Evolutionary conservation across 2,888 invertebrate species (phyloP).

Genomic region (Lepas anatifera): DNA sequence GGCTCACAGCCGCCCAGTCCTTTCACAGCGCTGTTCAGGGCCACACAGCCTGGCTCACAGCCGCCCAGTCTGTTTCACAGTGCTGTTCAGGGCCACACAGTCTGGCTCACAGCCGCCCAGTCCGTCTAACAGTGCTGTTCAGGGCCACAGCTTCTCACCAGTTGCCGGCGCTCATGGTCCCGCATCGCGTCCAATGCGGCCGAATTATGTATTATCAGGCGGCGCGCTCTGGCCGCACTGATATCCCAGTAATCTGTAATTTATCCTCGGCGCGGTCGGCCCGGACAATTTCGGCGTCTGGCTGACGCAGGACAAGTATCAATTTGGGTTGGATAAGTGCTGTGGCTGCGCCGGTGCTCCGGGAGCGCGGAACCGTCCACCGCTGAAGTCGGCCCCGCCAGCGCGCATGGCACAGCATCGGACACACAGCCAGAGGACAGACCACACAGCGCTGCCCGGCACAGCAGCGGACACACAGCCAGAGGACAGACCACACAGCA

Average conservation of each 20-base stretch:
- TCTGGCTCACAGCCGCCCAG: too few species aligned
- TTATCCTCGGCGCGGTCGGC: slow-evolving; percentile 2
- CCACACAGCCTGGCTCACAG: too few species aligned
- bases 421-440: not conserved
- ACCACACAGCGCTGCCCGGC: not conserved
- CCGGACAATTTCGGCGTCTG: not conserved
- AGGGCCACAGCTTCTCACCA: too few species aligned
- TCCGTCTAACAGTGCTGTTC: too few species aligned
- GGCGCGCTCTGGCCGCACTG: not conserved
- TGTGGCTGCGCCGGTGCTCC: not conserved
- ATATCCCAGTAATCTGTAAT: not conserved
- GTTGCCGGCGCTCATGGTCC: not conserved
- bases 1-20: too few species aligned
- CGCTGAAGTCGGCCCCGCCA: not conserved
- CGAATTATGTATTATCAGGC: slow-evolving; percentile 9
- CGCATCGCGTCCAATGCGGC: not conserved
- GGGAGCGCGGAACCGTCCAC: not conserved
- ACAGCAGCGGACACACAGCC: not conserved
- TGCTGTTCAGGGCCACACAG: too few species aligned
- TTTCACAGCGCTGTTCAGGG: too few species aligned
- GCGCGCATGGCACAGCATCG: not conserved
- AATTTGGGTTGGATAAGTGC: slow-evolving; percentile 4
- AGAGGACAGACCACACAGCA: too few species aligned
- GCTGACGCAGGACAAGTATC: not conserved
- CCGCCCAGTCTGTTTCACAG: too few species aligned